Evolutionary conservation across 2,888 invertebrate species (phyloP), one percentile per base, ranked within the genome.

Genomic region (Aporophyla nigra): DNA sequence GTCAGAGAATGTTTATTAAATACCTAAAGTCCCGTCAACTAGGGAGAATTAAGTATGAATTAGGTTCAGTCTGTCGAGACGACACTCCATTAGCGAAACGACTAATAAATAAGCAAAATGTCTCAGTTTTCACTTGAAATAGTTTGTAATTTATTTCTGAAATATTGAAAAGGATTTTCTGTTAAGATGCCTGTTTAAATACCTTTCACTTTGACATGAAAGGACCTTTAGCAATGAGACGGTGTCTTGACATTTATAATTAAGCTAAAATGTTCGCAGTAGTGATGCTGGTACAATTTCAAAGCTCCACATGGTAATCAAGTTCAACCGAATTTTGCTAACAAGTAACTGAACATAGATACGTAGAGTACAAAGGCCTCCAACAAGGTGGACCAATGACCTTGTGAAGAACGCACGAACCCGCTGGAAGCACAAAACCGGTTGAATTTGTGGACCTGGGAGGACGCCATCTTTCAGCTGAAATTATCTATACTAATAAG

Each of bases 1-100:
- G 49, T 56, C 68, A 70, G 63, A 59, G 33, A 74, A 78, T 85
- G 65, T 70, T 72, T 74, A 72, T 77, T 74, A 77, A 74, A 74
- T 67, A 40, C 46, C 85, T 85, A 59, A 77, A 70, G 62, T 59
- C 54, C 69, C 61, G 79, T 85, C 83, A 82, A 74, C 59, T 75
- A 58, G 62, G 24, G 53, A 71, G 61, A 78, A 83, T 79, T 83
- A 83, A 85, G 68, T 71, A 79, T 77, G 74, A 76, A 76, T 77
- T 86, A 71, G 68, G 69, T 67, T 54, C 53, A 76, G 51, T 58
- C 54, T 65, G 69, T 61, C 59, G 63, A 70, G 70, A 69, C 61
- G 73, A 71, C 56, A 72, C 65, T 71, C 76, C 66, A 85, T 84
- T 84, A 82, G 68, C 9, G 58, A 14, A 63, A 54, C 40, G 49